Base-by-base conservation (phyloP, 1,140 invertebrate genomes). In the Drosophila pallidifrons region DNA sequence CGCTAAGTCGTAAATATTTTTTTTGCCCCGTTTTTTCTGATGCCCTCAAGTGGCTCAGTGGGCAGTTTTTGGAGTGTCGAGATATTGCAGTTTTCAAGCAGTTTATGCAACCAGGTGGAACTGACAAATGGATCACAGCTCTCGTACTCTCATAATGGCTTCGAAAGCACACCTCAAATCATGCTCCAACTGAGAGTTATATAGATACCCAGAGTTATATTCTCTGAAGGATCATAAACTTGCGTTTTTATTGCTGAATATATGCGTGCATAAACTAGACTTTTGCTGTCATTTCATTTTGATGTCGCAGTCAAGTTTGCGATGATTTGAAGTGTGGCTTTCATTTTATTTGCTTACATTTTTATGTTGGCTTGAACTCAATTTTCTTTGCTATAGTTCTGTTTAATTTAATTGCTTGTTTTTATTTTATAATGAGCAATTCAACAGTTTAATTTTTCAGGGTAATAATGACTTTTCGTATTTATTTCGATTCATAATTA, bases 1-100 rank as follows among this genome's bases (percentile, higher is more conserved):
- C 77, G 85, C 69, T 88, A 79, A 79, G 75, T 82, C 81, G 85
- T 89, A 81, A 85, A 88, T 88, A 79, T 89, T 88, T 81, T 81
- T 75, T 38, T 38, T 38, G 1, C 10, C 3, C 20, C 20, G 20
- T 38, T 32, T 32, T 32, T 32, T 32, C 30, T 32, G 30, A 32
- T 38, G 16, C 52, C 69, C 35, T 66, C 61, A 66, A 73, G 70
- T 73, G 63, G 45, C 35, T 35, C 3, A 8, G 10, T 41, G 25
- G 16, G 1, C 10, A 35, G 16, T 15, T 67, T 15, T 67, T 28
- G 41, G 28, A 57, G 52, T 59, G 41, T 52, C 7, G 10, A 66
- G 80, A 82, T 87, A 87, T 87, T 87, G 83, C 52, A 63, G 73
- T 77, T 75, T 57, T 83, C 58, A 64, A 83, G 80, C 75, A 66